A percentile compares a stretch with the other conserved stretches of the same genome.
These are phyloP conservation scores for Oryzias curvinotus DNA, from an alignment of 2,113 vertebrate species.

Conservation along the genomic window DNA sequence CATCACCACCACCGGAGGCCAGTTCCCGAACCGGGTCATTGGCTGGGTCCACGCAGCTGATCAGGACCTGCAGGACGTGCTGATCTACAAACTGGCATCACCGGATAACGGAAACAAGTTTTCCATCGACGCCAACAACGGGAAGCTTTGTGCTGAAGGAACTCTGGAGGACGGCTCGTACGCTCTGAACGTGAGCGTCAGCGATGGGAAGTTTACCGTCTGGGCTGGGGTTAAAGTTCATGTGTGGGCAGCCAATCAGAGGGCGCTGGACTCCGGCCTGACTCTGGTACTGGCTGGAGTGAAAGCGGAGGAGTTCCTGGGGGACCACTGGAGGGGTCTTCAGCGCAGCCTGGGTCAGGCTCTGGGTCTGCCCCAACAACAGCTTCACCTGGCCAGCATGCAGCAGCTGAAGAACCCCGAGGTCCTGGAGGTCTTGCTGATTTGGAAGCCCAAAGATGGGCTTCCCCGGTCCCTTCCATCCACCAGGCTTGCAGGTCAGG, in stretches of 20 bases:
- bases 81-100: constrained; percentile 80
- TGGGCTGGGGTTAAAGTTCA: constrained; percentile 79
- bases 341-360: constrained; percentile 83
- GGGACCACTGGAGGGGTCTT: constrained; percentile 89
- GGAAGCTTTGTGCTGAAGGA: constrained; percentile 85
- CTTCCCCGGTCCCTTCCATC: constrained; percentile 63
- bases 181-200: constrained; percentile 87
- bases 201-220: constrained; percentile 84
- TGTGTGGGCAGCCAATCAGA: constrained; percentile 81
- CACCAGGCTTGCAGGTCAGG: constrained; percentile 68
- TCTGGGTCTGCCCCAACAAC: constrained; percentile 78
- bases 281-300: constrained; percentile 82
- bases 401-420: constrained; percentile 74
- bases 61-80: constrained; percentile 85
- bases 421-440: constrained; percentile 84
- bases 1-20: constrained; percentile 77
- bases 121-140: constrained; percentile 81
- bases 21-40: constrained; percentile 83
- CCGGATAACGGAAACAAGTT: constrained; percentile 72
- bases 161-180: constrained; percentile 84
- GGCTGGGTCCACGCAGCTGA: constrained; percentile 93
- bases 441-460: constrained; percentile 70
- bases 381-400: constrained; percentile 89
- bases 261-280: constrained; percentile 80
- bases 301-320: constrained; percentile 89